These are phyloP conservation scores for Lytechinus pictus DNA, from an alignment of 35 echinoderm and acorn worm species.

Conservation along the genomic window DNA sequence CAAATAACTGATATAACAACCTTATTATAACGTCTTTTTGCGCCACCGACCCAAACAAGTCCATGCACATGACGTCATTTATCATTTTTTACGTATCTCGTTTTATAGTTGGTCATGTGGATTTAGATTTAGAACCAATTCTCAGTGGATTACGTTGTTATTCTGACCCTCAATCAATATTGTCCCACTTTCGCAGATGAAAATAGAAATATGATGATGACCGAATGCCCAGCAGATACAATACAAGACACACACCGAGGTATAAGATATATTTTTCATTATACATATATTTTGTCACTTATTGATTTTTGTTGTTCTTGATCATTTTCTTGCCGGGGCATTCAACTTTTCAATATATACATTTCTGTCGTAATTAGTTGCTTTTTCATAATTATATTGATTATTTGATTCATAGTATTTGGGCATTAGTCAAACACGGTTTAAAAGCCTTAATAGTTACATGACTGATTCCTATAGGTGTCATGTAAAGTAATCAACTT, in stretches of 20 bases:
- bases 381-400: too few relatives aligned
- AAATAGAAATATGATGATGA: background rate
- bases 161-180: background rate
- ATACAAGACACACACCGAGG: background rate
- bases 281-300: background rate
- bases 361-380: too few relatives aligned
- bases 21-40: background rate
- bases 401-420: too few relatives aligned
- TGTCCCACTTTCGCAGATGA: background rate
- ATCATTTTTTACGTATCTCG: background rate
- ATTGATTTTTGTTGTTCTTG: background rate
- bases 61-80: background rate
- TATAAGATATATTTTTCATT: background rate
- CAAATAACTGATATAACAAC: background rate
- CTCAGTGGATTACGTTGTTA: background rate
- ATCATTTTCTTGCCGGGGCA: background rate
- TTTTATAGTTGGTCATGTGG: background rate
- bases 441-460: too few relatives aligned
- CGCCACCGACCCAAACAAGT: background rate
- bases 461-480: too few relatives aligned
- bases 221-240: too few relatives aligned
- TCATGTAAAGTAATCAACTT: too few relatives aligned
- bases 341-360: too few relatives aligned
- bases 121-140: background rate
- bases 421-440: too few relatives aligned